Base-by-base conservation (phyloP, 1,140 invertebrate genomes). In the Anagrus nilaparvatae region DNA sequence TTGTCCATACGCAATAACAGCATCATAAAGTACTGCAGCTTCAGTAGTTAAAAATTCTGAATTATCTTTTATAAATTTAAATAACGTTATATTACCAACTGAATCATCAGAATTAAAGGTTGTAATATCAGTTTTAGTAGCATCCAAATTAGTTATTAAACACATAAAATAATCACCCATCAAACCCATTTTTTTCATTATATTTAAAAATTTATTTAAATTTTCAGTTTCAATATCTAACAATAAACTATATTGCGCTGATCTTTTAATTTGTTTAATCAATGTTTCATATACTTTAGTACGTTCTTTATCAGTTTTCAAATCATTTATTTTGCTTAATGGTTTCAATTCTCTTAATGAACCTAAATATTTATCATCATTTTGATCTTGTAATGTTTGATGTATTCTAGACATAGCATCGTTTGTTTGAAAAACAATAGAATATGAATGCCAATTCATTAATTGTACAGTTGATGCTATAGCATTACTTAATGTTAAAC, bases 391-490 rank as follows among this genome's bases (percentile, higher is more conserved):
- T 2, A 47, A 17, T n/a, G 36, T 7, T 25, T 47, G 28, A 24
- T 43, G 46, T 31, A 47, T 39, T 18, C 46, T 7, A 2, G 36
- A 20, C 4, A 47, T n/a, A 10, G 46, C 40, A 30, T 47, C 31
- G 13, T 30, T 24, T 3, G 46, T 47, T 37, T 47, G 40, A 21
- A 43, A 47, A 24, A 47, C 27, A 21, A 30, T 39, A 1, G 46
- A 39, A 31, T 20, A 47, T 9, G 40, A 23, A 23, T 47, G 29
- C 46, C 46, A 47, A 5, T 31, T 47, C 46, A 47, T 47, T 14
- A 39, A 19, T n/a, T 40, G 43, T 1, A 47, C 31, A 24, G 13
- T 25, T 34, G 43, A 29, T 8, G 46, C 46, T 28, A 47, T 43
- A 5, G 29, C 44, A n/a, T n/a, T n/a, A n/a, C n/a, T n/a, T n/a